Evolutionary conservation across 2,113 vertebrate species (phyloP).

Genomic region (Ptilorrhoa leucosticta): DNA sequence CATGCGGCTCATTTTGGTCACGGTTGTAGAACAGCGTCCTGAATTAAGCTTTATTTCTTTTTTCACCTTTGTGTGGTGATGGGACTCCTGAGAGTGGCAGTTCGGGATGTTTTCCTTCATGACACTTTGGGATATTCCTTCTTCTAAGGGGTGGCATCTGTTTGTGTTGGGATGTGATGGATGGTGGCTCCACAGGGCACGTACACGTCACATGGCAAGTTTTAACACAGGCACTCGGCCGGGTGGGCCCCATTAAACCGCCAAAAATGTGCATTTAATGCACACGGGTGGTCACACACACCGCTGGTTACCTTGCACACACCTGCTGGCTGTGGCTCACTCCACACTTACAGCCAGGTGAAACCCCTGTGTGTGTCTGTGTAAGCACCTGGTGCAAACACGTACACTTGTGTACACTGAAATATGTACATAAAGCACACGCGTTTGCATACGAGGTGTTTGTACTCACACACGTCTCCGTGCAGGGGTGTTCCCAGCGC

Average conservation of each 20-base stretch:
- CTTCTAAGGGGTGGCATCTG: accelerated
- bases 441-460: accelerated
- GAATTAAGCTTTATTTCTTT: not conserved
- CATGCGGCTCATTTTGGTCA: accelerated
- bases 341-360: accelerated
- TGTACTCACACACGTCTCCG: accelerated
- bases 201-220: accelerated
- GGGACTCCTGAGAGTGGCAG: not conserved
- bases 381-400: accelerated
- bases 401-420: accelerated
- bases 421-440: accelerated
- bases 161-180: not conserved
- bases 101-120: not conserved
- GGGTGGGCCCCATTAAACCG: accelerated
- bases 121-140: not conserved
- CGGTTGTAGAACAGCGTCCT: not conserved
- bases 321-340: not conserved
- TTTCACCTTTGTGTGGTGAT: not conserved
- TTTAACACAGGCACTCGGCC: not conserved
- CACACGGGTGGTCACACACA: accelerated
- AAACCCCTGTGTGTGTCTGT: accelerated
- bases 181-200: not conserved
- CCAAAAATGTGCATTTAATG: accelerated
- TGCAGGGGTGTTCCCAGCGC: accelerated
- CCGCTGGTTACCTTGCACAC: not conserved